These are phyloP conservation scores for Corythornis cristatus DNA, from an alignment of 2,113 vertebrate genomes.

Conservation along the genomic window DNA sequence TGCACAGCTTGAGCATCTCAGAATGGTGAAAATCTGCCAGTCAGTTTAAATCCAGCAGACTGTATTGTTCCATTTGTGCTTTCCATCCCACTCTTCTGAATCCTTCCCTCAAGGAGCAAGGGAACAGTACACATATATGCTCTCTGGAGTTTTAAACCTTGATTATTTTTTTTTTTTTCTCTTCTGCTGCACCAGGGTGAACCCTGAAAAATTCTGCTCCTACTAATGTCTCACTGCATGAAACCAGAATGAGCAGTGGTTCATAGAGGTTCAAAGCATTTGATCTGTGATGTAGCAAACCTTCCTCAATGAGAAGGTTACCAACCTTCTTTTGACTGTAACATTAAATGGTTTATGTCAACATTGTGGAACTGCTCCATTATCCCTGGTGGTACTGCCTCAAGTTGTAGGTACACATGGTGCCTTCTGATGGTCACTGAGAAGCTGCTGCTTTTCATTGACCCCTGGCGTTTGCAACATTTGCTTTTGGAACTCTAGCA, in stretches of 20 bases:
- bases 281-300: background rate
- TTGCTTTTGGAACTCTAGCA: background rate
- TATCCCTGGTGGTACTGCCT: background rate
- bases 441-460: background rate
- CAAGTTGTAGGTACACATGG: background rate
- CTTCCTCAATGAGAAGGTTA: background rate
- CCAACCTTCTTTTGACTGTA: background rate
- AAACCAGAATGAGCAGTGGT: background rate
- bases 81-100: background rate
- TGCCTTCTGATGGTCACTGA: background rate
- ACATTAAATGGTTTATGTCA: background rate
- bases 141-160: background rate
- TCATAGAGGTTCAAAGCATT: background rate
- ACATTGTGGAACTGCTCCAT: background rate
- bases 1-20: background rate
- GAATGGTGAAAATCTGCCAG: background rate
- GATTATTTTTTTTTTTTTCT: background rate
- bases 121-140: background rate
- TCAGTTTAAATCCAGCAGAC: background rate
- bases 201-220: background rate
- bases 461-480: background rate
- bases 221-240: background rate
- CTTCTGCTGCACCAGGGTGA: background rate
- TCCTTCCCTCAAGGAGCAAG: background rate
- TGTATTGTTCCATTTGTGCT: background rate